These are phyloP conservation scores for Osmerus mordax DNA, from an alignment of 2,113 vertebrate species.

Conservation along the genomic window DNA sequence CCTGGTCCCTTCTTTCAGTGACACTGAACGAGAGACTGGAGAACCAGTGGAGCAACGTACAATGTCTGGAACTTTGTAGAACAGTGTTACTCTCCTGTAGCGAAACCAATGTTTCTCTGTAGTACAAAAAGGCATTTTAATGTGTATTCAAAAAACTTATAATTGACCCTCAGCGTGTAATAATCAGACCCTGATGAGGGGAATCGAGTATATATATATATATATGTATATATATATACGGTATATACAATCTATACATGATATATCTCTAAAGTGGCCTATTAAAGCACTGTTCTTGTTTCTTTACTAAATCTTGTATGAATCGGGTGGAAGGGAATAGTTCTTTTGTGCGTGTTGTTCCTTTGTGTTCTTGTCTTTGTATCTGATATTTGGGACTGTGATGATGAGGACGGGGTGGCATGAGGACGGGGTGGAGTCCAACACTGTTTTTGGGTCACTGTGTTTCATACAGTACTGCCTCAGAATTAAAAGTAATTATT, in stretches of 20 bases:
- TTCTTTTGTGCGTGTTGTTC: slow-evolving; percentile 20
- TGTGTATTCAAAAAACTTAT: slow-evolving; percentile 57
- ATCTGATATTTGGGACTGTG: slow-evolving; percentile 27
- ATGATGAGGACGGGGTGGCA: slow-evolving; percentile 11
- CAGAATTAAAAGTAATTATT: slow-evolving; percentile 60
- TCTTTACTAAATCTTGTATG: slow-evolving; percentile 11
- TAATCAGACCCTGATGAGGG: slow-evolving; percentile 45
- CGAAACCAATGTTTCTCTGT: slow-evolving; percentile 26
- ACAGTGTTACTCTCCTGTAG: slow-evolving; percentile 44
- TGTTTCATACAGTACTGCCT: slow-evolving; percentile 60
- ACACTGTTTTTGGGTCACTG: slow-evolving; percentile 48
- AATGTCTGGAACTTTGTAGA: not conserved
- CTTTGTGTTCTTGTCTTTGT: slow-evolving; percentile 37
- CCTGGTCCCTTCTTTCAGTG: slow-evolving; percentile 26
- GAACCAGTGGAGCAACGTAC: not conserved
- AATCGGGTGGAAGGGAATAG: slow-evolving; percentile 15
- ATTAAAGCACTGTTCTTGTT: slow-evolving; percentile 40
- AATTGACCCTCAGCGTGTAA: slow-evolving; percentile 56
- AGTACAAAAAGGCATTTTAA: slow-evolving; percentile 47
- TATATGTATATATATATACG: slow-evolving; percentile 57
- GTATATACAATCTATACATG: slow-evolving; percentile 61
- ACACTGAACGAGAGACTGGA: not conserved
- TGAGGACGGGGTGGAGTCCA: slow-evolving; percentile 15
- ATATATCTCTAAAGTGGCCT: slow-evolving; percentile 64
- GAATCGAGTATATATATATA: slow-evolving; percentile 55